Percentiles rank a stretch among this genome's conserved stretches.
phyloP scores from a whole-genome alignment of 2,113 vertebrate species.

The Clarias gariepinus region DNA sequence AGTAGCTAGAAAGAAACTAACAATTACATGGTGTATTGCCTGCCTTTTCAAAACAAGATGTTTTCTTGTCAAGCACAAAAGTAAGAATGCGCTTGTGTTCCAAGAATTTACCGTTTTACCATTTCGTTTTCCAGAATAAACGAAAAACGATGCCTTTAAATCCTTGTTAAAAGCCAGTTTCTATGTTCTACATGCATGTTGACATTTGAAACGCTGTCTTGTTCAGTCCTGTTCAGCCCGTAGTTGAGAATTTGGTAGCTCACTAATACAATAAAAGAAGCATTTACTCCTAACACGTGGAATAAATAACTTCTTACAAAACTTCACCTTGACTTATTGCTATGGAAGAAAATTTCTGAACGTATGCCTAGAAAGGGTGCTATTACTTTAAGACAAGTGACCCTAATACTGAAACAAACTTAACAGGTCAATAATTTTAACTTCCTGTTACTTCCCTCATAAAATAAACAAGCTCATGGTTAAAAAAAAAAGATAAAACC shows the following conservation, averaged over 20 bases:
- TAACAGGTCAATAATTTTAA: neutral
- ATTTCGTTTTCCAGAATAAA: neutral
- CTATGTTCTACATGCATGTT: neutral
- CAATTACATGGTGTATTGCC: conserved; percentile 31
- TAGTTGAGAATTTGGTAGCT: neutral
- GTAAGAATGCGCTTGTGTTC: conserved; percentile 9
- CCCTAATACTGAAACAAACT: neutral
- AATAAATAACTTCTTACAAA: neutral
- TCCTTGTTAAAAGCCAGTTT: neutral
- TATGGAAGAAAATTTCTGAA: neutral
- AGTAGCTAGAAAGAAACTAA: neutral
- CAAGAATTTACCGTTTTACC: neutral
- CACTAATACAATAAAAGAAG: neutral
- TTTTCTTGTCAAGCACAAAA: conserved; percentile 16
- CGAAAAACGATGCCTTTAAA: neutral
- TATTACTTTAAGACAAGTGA: neutral
- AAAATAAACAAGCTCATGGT: conserved; percentile 41
- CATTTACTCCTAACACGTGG: neutral
- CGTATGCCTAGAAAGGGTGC: neutral
- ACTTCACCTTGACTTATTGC: neutral
- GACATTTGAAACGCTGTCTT: neutral
- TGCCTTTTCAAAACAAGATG: conserved; percentile 8
- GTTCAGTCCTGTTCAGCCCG: conserved; percentile 2
- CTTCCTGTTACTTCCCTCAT: conserved; percentile 41
- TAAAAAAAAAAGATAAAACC: conserved; percentile 62